Conservation (phyloP, 2,797 vertebrate genomes). For the Gymnopithys bicolor region DNA sequence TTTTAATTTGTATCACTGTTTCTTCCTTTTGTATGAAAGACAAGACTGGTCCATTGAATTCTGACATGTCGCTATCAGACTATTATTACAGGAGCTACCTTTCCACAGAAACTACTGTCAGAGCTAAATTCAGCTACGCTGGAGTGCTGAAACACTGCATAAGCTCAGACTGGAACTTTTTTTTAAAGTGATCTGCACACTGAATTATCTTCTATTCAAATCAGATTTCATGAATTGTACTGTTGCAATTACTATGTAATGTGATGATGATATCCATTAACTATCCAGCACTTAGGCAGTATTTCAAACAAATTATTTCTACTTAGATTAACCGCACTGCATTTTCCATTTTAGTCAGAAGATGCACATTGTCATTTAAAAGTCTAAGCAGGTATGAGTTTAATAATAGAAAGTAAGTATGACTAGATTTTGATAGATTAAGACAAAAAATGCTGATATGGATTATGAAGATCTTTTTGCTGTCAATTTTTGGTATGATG, state of each 20-base stretch:
- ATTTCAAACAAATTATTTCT: background rate
- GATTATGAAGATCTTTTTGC: background rate
- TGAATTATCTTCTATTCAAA: background rate
- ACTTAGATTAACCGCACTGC: background rate
- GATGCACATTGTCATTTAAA: background rate
- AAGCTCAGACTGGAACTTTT: background rate
- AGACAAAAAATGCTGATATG: background rate
- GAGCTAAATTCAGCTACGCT: background rate
- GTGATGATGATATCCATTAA: background rate
- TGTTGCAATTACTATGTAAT: background rate
- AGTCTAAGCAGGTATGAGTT: background rate
- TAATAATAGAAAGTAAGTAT: background rate
- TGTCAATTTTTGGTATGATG: background rate
- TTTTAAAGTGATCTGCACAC: background rate
- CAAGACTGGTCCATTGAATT: background rate
- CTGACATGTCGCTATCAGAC: background rate
- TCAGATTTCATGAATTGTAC: background rate
- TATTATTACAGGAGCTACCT: background rate
- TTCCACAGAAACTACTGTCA: background rate
- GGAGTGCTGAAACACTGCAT: background rate
- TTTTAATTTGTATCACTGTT: background rate
- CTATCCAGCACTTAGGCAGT: background rate
- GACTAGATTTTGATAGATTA: background rate
- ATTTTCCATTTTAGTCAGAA: background rate
- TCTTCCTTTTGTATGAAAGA: background rate